A percentile compares a stretch with the other conserved stretches of the same genome.
Conservation (phyloP, 92 coral and sea anemone species). For the Siderastrea radians region DNA sequence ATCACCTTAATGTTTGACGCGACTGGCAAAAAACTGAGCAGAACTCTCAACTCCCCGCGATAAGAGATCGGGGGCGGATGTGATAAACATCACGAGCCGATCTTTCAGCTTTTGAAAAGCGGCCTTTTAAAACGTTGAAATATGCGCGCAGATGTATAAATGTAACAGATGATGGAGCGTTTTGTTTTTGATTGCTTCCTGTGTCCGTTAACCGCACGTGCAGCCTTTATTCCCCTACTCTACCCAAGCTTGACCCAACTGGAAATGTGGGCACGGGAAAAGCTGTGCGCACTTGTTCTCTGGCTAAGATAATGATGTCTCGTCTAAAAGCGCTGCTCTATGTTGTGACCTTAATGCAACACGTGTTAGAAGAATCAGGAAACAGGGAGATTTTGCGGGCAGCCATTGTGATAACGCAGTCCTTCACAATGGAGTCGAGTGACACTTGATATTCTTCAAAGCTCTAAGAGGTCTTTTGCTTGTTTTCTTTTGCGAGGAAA, state of each 20-base stretch:
- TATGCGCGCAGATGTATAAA: conserved; percentile 19
- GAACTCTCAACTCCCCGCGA: conserved; percentile 28
- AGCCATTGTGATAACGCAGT: conserved; percentile 34
- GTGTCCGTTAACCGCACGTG: conserved; percentile 31
- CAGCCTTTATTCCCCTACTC: neutral
- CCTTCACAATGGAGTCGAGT: conserved; percentile 42
- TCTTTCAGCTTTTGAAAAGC: conserved; percentile 42
- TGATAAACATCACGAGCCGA: conserved; percentile 30
- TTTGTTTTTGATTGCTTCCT: conserved; percentile 36
- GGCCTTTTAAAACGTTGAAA: conserved; percentile 48
- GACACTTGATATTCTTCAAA: conserved; percentile 43
- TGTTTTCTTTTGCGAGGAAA: conserved; percentile 51
- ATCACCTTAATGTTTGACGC: conserved; percentile 19
- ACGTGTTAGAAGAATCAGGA: conserved; percentile 54
- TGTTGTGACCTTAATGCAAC: conserved; percentile 17
- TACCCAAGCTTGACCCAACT: neutral
- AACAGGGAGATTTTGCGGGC: conserved; percentile 12
- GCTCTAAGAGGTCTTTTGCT: conserved; percentile 25
- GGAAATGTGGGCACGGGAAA: conserved; percentile 1
- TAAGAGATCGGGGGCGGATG: conserved; percentile 45
- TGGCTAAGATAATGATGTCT: conserved; percentile 2
- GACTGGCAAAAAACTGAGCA: conserved; percentile 22
- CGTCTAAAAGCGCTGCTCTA: neutral
- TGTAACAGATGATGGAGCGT: conserved; percentile 28
- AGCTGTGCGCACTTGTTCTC: conserved; percentile 22